Conservation (phyloP, 2,113 vertebrate species). For the Pachyramphus minor region DNA sequence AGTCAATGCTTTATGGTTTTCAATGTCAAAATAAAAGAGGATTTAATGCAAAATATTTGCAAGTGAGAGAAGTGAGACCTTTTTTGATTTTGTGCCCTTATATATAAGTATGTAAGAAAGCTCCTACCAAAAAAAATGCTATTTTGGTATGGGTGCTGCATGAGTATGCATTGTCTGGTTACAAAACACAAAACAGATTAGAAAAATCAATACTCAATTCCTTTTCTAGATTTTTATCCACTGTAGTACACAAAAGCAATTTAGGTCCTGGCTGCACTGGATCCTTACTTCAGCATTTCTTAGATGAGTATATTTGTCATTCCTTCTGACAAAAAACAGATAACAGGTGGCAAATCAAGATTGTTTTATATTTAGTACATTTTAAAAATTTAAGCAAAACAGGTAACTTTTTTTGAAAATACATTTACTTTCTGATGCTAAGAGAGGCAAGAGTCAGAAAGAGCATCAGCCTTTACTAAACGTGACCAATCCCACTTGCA, state of each 20-base stretch:
- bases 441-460: background rate
- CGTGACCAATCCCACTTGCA: background rate
- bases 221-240: constrained; percentile 67
- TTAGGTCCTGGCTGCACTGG: background rate
- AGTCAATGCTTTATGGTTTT: background rate
- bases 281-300: constrained; percentile 59
- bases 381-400: background rate
- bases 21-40: background rate
- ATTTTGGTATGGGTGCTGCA: background rate
- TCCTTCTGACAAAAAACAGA: constrained; percentile 8
- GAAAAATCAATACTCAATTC: constrained; percentile 69
- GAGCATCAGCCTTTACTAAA: background rate
- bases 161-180: background rate
- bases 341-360: constrained; percentile 5
- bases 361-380: background rate
- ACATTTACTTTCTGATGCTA: background rate
- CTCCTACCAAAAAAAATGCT: background rate
- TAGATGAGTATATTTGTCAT: constrained; percentile 57
- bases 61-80: background rate
- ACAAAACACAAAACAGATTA: constrained; percentile 54
- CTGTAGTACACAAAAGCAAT: constrained; percentile 54
- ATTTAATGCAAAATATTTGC: background rate
- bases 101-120: background rate
- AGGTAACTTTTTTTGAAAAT: background rate
- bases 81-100: background rate